A percentile compares a stretch with the other conserved stretches of the same genome.
phyloP scores from a whole-genome alignment of 2,113 vertebrate genomes.

The Gymnorhina tibicen region DNA sequence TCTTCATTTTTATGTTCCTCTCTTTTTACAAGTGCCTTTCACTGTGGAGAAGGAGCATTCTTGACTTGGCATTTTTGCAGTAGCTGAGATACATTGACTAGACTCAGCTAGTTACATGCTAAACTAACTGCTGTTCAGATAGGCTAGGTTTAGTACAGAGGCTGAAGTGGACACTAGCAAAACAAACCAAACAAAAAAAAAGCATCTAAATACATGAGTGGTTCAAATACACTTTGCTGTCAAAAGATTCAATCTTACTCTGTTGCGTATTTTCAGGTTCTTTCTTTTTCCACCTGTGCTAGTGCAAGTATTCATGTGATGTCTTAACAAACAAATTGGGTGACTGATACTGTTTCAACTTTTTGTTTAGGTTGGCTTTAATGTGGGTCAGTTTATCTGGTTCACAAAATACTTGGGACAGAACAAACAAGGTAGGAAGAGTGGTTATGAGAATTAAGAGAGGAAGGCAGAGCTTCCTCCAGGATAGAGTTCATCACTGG shows the following conservation, averaged over 20 bases:
- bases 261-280: background rate
- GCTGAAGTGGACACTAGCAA: background rate
- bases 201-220: background rate
- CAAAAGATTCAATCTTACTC: background rate
- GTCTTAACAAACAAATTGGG: background rate
- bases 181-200: background rate
- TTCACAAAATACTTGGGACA: background rate
- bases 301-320: background rate
- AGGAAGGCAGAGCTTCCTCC: background rate
- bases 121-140: background rate
- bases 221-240: background rate
- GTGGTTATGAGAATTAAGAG: background rate
- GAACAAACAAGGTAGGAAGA: background rate
- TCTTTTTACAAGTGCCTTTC: background rate
- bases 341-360: background rate
- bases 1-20: background rate
- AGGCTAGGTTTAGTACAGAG: background rate
- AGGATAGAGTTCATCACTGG: background rate
- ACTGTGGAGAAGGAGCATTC: background rate
- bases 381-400: fast-evolving
- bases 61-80: background rate
- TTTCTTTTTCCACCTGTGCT: background rate
- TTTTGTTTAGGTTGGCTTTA: background rate
- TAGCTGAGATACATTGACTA: background rate
- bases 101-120: background rate